Base-by-base conservation (phyloP, 2,113 vertebrate species). In the Porphyrio hochstetteri region DNA sequence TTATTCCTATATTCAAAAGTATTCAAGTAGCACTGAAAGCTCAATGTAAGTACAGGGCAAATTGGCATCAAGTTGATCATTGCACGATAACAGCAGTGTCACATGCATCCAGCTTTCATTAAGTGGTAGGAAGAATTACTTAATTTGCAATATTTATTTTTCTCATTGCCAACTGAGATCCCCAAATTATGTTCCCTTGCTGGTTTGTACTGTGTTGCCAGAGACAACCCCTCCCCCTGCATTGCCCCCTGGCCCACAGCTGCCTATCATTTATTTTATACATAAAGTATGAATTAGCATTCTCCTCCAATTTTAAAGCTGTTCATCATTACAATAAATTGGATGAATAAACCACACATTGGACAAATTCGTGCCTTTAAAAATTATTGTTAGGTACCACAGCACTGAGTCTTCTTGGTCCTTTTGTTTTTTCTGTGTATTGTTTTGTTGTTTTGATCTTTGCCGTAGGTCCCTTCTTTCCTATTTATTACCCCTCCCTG, bases 271-370 rank as follows among this genome's bases (percentile, higher is more conserved):
- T 97, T 96, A 95, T 87, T 86, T 93, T 72, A 11, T 81, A 44
- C 68, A 74, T 93, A 86, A 85, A 96, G 42, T 53, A 94, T 69
- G 78, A 96, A 97, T 89, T 95, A 92, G 28, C 55, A 75, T 94
- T 95, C 88, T 96, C 55, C 91, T 91, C 79, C 84, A 50, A 17
- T 61, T 93, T 90, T 94, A 95, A 97, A 97, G 65, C 90, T 97
- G 86, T 93, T 90, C 80, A 90, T 93, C 76, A 67, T 92, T 88
- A 96, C 68, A 95, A 94, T 77, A 93, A 96, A 77, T 96, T 77
- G 92, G 86, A 82, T 90, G 65, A 95, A 83, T 93, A 96, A 96
- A 85, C 90, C 92, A 82, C 69, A 92, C 31, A 93, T 84, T 96
- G 89, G 57, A 80, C 68, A 90, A 86, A 74, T 50, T 88, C 70